Base-by-base conservation (phyloP, 2,888 invertebrate species). In the Ypsolopha scabrella region DNA sequence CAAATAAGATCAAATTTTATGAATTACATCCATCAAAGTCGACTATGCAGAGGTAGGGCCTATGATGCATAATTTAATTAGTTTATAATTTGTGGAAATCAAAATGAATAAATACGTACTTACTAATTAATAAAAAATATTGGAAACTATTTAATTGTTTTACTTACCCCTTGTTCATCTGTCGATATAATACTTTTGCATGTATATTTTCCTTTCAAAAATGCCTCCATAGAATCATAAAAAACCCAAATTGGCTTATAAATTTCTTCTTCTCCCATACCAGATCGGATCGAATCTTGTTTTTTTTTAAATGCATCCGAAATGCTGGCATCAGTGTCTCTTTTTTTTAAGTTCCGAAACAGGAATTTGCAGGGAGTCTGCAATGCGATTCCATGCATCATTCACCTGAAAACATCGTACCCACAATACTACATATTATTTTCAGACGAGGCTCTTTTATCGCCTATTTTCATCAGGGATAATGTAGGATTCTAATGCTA, bases 171-270 rank as follows among this genome's bases (percentile, higher is more conserved):
- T 52, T 54, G 48, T 13, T 10, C n/a, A n/a, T n/a, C n/a, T n/a
- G 48, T 48, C 10, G 7, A 13, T 48, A 51, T 46, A 47, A 41
- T 49, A 24, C 48, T 53, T 51, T 52, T 53, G n/a, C 35, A 34
- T 41, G 44, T 51, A 36, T 57, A 57, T 47, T 48, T 52, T 11
- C 51, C 52, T 53, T 52, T 52, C 49, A 57, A 52, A 55, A 57
- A 57, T 53, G 51, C 52, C 52, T 56, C 55, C 54, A 57, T 54
- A 43, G 53, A 51, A 52, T 55, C 53, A 53, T 57, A 57, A 53
- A 54, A 57, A 39, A 55, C 33, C 53, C 55, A 55, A 55, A 55
- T 57, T 41, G 55, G 56, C 52, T 56, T 56, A 37, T 56, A 58
- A 48, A 48, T 48, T 51, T 58, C 55, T 48, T 54, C 56, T 56